phyloP scores from a whole-genome alignment of 2,113 vertebrate species.

The Talpa occidentalis region DNA sequence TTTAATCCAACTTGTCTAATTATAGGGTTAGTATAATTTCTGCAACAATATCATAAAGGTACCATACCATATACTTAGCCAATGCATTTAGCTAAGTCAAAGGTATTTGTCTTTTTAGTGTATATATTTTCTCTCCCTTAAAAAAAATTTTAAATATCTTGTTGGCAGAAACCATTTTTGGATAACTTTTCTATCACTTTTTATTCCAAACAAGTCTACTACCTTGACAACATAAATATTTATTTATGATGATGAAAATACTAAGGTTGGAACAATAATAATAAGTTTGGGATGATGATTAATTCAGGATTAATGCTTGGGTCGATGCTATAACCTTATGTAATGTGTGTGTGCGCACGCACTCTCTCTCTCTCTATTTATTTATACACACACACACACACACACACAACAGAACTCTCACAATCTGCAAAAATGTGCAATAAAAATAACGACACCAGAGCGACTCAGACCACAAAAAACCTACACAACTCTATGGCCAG shows the following conservation, averaged over 20 bases:
- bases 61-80: not conserved
- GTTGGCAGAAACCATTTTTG: not conserved
- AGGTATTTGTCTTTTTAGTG: not conserved
- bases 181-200: not conserved
- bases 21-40: not conserved
- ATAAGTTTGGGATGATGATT: not conserved
- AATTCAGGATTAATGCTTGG: not conserved
- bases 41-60: not conserved
- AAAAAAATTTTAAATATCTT: not conserved
- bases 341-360: not conserved
- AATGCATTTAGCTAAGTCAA: not conserved
- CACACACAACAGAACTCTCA: not conserved
- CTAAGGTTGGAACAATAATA: not conserved
- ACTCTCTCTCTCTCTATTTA: not conserved
- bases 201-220: not conserved
- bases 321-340: not conserved
- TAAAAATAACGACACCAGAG: not conserved
- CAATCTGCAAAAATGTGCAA: not conserved
- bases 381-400: not conserved
- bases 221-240: not conserved
- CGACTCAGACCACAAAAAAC: not conserved
- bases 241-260: not conserved
- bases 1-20: not conserved
- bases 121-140: not conserved
- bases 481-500: not conserved